Evolutionary conservation across 1,140 invertebrate species (phyloP).

Genomic region (Spodoptera frugiperda): DNA sequence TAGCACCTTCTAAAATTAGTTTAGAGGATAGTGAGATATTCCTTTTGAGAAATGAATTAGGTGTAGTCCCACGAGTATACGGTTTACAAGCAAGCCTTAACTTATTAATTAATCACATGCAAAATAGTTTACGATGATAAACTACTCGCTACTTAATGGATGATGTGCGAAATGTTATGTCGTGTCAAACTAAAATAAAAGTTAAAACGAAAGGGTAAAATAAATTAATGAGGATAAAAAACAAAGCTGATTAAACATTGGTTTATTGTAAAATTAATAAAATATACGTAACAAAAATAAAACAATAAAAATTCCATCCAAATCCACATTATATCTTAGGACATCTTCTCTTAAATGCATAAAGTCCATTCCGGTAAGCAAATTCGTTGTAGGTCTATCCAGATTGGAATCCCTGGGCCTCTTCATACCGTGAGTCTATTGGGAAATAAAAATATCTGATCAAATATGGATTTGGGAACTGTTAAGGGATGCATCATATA

Average conservation of each 20-base stretch:
- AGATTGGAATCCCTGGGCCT: conserved; percentile 57
- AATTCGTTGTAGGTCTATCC: conserved; percentile 58
- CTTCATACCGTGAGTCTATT: conserved; percentile 83
- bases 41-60: background rate
- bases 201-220: background rate
- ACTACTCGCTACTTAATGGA: background rate
- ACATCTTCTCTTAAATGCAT: conserved; percentile 77
- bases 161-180: background rate
- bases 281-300: conserved; percentile 66
- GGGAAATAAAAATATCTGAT: conserved; percentile 70
- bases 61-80: background rate
- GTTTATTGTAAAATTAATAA: conserved; percentile 71
- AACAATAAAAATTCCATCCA: conserved; percentile 70
- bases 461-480: conserved; percentile 79
- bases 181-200: conserved; percentile 1
- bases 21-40: background rate
- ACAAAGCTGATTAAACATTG: conserved; percentile 68
- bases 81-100: too few relatives aligned
- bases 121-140: background rate
- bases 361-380: conserved; percentile 61
- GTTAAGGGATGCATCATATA: conserved; percentile 43
- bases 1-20: conserved; percentile 18
- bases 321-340: conserved; percentile 76
- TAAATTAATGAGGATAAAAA: conserved; percentile 41
- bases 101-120: background rate